These are phyloP conservation scores for Scaptomyza reducta DNA, from an alignment of 2,888 invertebrate genomes.

Conservation along the genomic window DNA sequence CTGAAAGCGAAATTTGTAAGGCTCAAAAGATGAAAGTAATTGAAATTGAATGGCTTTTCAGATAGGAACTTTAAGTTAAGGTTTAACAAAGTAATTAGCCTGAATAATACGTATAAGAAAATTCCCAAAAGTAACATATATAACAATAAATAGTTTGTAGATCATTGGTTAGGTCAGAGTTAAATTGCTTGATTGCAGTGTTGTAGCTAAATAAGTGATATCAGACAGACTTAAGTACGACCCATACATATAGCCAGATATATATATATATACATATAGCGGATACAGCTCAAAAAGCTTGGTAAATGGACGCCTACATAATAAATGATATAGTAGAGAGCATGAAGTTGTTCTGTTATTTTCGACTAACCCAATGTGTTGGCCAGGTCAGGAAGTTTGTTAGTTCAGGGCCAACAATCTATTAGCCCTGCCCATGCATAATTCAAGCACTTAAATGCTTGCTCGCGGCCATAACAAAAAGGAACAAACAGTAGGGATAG, in stretches of 20 bases:
- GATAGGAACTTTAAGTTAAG: background rate
- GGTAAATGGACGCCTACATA: background rate
- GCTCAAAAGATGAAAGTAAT: background rate
- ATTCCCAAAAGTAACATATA: too few relatives aligned
- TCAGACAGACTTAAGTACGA: too few relatives aligned
- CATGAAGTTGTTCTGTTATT: background rate
- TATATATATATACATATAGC: too few relatives aligned
- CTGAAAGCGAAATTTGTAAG: background rate
- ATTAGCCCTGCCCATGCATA: conserved; percentile 49
- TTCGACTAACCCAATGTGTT: background rate
- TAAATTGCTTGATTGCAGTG: background rate
- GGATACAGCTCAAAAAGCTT: background rate
- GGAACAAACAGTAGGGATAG: background rate
- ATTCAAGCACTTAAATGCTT: conserved; percentile 48
- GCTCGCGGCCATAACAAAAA: conserved; percentile 25
- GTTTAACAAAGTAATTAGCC: background rate
- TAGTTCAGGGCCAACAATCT: conserved; percentile 30
- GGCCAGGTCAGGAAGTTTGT: background rate
- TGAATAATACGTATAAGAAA: background rate
- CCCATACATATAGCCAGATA: background rate
- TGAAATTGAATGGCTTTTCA: background rate
- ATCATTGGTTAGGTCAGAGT: background rate
- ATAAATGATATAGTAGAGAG: background rate
- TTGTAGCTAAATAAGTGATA: background rate
- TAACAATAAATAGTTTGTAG: background rate